Evolutionary conservation across 2,888 invertebrate genomes (phyloP), one percentile per base, ranked within the genome.

Genomic region (Drosophila lacicola): DNA sequence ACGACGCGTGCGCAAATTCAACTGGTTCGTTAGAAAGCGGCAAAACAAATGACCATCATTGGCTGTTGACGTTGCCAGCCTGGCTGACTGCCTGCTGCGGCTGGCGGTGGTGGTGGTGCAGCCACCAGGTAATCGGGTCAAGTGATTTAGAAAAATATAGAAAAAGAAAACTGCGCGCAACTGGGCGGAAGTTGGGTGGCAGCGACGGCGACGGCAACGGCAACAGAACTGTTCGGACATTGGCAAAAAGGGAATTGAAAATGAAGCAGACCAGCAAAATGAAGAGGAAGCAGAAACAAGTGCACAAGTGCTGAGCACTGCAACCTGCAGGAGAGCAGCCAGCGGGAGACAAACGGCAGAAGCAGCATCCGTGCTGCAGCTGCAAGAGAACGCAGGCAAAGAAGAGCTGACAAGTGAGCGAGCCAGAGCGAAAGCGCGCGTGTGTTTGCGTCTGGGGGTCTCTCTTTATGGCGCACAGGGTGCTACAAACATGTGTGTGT

Each of bases 21-120:
- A 85, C 89, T 84, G 84, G 88, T 89, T 76, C 82, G 89, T 83
- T 85, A 89, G 84, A 89, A 85, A 85, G 84, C 84, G 89, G 85
- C 79, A 88, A 87, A 88, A 81, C 82, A 84, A 89, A 84, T 84
- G 84, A 82, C 83, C 89, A 83, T 70, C 77, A 75, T 70, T 78
- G 75, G 69, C 50, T 61, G 61, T 60, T 50, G 73, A 46, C 72
- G 72, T 42, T 45, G 70, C 29, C 33, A 50, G 63, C 58, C 33
- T 53, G 49, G 4, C 60, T 60, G 42, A 34, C 54, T 65, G 49
- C 11, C 49, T 50, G 34, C 44, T 56, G 62, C 39, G 56, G 61
- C n/a, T 60, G 71, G 60, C 70, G 73, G 54, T 70, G 83, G 64
- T 54, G 58, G 51, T 69, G 82, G 39, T 56, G 72, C 76, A 78